These are phyloP conservation scores for Leuciscus waleckii DNA, from an alignment of 2,797 vertebrate genomes.

Conservation along the genomic window DNA sequence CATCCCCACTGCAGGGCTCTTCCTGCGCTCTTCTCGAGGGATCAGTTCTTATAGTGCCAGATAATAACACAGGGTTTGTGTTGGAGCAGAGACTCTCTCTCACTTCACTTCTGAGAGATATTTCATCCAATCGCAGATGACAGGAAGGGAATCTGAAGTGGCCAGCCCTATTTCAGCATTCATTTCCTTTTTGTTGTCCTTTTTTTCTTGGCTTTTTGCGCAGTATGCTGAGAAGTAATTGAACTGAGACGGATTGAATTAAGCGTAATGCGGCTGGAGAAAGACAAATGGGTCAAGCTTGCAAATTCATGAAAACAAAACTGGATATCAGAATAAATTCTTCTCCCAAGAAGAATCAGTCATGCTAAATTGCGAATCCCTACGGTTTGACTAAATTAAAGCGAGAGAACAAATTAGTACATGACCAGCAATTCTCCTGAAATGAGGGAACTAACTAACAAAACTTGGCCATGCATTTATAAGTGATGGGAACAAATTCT, in stretches of 20 bases:
- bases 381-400: background rate
- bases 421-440: background rate
- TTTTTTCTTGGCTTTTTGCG: conserved; percentile 56
- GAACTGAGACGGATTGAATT: conserved; percentile 64
- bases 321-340: conserved; percentile 9
- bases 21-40: conserved; percentile 68
- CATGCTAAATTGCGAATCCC: background rate
- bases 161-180: conserved; percentile 62
- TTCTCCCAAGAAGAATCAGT: background rate
- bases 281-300: conserved; percentile 65
- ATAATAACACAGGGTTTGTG: conserved; percentile 70
- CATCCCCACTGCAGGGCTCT: conserved; percentile 70
- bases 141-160: conserved; percentile 70
- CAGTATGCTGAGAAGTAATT: conserved; percentile 62
- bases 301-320: conserved; percentile 61
- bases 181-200: conserved; percentile 70
- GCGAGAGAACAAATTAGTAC: background rate
- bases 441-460: background rate
- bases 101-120: conserved; percentile 69
- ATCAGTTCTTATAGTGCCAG: conserved; percentile 66
- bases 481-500: background rate
- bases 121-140: conserved; percentile 72
- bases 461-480: background rate
- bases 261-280: conserved; percentile 37
- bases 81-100: conserved; percentile 73